Evolutionary conservation across 1,140 invertebrate genomes (phyloP), one percentile per base, ranked within the genome.

Genomic region (Maconellicoccus hirsutus): DNA sequence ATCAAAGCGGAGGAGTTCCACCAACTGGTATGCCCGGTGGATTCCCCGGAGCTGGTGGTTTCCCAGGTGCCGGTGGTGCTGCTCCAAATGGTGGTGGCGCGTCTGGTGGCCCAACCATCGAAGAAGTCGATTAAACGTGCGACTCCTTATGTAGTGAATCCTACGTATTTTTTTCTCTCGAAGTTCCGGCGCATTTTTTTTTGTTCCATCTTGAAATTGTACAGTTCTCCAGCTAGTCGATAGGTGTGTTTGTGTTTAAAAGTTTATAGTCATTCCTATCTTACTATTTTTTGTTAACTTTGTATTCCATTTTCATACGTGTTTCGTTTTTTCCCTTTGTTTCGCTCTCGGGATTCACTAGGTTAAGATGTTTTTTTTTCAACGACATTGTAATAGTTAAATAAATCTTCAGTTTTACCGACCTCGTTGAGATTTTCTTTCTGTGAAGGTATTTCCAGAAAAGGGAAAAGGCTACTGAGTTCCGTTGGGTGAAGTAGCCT

Each of bases 121-220:
- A 96, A 81, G 93, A 96, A 84, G 93, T 95, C 76, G 93, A 96
- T 80, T 96, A 93, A 90, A 52, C 42, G 10, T 19, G 16, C 21
- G 61, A 0, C 6, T 63, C 4, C 12, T 42, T 14, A 69, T 14
- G n/a, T 69, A 42, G 19, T 71, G 39, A 39, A 39, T 70, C 38
- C 39, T 12, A n/a, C n/a, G n/a, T 42, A n/a, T 39, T 39, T 1
- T 70, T 70, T 29, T 29, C n/a, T 23, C 3, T 52, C 42, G 25
- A 4, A 59, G 12, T 33, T 33, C 29, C 29, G 3, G 29, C 29
- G 3, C 42, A 8, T 52, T 16, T 52, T 52, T 16, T 8, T 52
- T 52, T 23, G 16, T 25, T 8, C 8, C 25, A 23, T 10, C 10
- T 25, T 52, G 25, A 66, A 66, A 66, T 66, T 66, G 61, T 66